Evolutionary conservation across 2,113 vertebrate genomes (phyloP).

Genomic region (Strix aluco): DNA sequence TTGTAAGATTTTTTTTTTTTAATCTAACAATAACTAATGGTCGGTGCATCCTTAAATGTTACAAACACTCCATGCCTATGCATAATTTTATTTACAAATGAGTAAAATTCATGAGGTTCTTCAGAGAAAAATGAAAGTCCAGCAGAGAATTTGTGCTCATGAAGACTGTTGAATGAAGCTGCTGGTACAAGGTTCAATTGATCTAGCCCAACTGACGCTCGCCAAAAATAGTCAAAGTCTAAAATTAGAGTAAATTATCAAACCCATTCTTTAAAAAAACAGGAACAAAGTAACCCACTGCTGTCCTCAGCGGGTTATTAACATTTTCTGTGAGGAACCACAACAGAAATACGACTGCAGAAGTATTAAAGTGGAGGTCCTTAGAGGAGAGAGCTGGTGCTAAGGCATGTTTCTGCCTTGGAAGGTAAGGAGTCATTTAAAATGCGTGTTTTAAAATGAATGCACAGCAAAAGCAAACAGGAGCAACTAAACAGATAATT

Average conservation of each 20-base stretch:
- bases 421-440: constrained; percentile 66
- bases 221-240: constrained; percentile 64
- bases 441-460: not conserved
- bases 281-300: constrained; percentile 12
- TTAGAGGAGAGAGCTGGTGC: not conserved
- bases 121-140: not conserved
- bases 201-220: constrained; percentile 1
- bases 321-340: not conserved
- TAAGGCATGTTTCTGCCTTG: constrained; percentile 69
- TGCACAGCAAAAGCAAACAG: not conserved
- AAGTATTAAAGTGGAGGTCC: not conserved
- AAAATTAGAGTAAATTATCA: constrained; percentile 70
- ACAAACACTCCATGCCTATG: not conserved
- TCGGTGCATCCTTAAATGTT: not conserved
- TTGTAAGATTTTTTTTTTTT: not conserved
- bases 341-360: constrained; percentile 16
- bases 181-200: constrained; percentile 52
- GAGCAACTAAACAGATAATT: not conserved
- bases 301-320: not conserved
- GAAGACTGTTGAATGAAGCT: constrained; percentile 17
- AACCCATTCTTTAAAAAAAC: constrained; percentile 7
- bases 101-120: not conserved
- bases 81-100: not conserved
- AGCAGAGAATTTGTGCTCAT: not conserved
- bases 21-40: not conserved